A percentile compares a stretch with the other conserved stretches of the same genome.
phyloP scores from a whole-genome alignment of 2,797 vertebrate species.

The Alcedo quadribrachys region DNA sequence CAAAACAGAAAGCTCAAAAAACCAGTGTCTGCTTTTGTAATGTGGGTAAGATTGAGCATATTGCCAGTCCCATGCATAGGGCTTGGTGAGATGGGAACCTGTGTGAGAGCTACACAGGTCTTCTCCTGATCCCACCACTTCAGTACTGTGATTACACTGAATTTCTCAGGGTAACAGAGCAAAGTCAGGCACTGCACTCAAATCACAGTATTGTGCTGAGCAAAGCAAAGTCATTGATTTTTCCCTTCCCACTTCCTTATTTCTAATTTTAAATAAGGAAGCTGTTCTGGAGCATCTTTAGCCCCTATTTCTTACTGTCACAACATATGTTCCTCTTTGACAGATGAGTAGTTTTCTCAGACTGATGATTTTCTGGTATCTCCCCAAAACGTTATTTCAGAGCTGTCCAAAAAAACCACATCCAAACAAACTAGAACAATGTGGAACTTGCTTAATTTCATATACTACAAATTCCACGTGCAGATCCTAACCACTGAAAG shows the following conservation, averaged over 20 bases:
- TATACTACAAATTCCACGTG: not conserved
- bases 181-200: not conserved
- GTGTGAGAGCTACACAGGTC: not conserved
- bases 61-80: not conserved
- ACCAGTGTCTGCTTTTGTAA: not conserved
- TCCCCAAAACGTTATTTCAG: conserved; percentile 11
- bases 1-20: not conserved
- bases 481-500: not conserved
- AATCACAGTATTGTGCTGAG: not conserved
- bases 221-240: conserved; percentile 41
- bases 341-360: conserved; percentile 17
- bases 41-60: not conserved
- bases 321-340: conserved; percentile 29
- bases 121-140: not conserved
- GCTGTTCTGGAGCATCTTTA: conserved; percentile 16
- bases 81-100: not conserved
- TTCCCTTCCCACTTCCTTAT: conserved; percentile 55
- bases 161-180: not conserved
- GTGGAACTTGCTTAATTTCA: conserved; percentile 7
- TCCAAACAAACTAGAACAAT: not conserved
- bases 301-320: conserved; percentile 1
- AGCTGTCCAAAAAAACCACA: not conserved
- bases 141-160: not conserved
- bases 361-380: conserved; percentile 39
- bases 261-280: conserved; percentile 65